Base-by-base conservation (phyloP, 2,888 invertebrate species). In the Meta bourneti region DNA sequence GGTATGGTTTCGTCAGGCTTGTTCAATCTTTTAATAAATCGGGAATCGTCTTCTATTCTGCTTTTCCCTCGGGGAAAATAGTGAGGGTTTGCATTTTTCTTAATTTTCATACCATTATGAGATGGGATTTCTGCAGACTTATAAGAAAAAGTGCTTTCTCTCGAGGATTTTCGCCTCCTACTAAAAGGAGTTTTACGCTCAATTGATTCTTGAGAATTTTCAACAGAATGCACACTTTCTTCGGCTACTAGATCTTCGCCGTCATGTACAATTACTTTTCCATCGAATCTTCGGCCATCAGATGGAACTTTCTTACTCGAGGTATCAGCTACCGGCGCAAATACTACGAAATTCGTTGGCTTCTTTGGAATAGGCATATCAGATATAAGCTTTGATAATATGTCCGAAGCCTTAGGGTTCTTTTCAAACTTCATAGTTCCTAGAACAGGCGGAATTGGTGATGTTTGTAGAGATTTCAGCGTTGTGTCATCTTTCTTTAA, bases 271-370 rank as follows among this genome's bases (percentile, higher is more conserved):
- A 75, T 34, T 0, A 80, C 16, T 49, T 89, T 89, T 4, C 49
- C 83, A 8, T 89, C 88, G 6, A 84, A 70, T 75, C 88, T 72
- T 19, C 88, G 61, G 16, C 84, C 91, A 48, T 89, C 74, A 51
- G 72, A 54, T 7, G 78, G 19, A 70, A 79, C 78, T 11, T 52
- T 52, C 0, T 16, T 48, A 49, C 20, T 49, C 49, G 70, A 61
- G 19, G 83, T 82, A 71, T 92, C 91, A n/a, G 91, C 80, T 19
- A 92, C 84, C 20, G 91, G 91, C 11, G 91, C 88, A 84, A 92
- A 92, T 54, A 92, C 88, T 0, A 92, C 89, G 16, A 92, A 92
- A 51, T 92, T 88, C 51, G 72, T 88, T 16, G 88, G 88, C 16
- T 75, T 74, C 74, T 84, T 89, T 70, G 84, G 79, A 11, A 75